These are phyloP conservation scores for Parapristionchus giblindavisi DNA, from an alignment of 2,888 invertebrate genomes.

Conservation along the genomic window DNA sequence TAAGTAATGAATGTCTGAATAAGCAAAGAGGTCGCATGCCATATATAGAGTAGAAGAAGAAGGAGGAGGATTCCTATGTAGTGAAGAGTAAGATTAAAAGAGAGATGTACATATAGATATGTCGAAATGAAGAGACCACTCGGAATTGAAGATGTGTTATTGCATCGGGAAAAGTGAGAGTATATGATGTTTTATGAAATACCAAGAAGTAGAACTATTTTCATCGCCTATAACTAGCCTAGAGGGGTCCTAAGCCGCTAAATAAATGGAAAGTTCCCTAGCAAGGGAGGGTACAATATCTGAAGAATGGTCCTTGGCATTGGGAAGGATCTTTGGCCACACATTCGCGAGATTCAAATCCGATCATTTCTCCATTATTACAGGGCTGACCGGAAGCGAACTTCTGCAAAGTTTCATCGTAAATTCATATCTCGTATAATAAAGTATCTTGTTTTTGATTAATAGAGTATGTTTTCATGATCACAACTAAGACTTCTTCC, in stretches of 20 bases:
- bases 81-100: neutral
- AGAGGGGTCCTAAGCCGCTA: neutral
- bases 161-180: slow-evolving; percentile 1
- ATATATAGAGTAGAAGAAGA: neutral
- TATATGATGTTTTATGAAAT: neutral
- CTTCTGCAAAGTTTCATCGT: slow-evolving; percentile 63
- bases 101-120: neutral
- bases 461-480: too few species aligned
- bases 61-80: neutral
- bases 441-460: too few species aligned
- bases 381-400: slow-evolving; percentile 68
- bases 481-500: too few species aligned
- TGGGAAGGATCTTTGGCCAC: slow-evolving; percentile 65
- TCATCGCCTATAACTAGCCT: too few species aligned
- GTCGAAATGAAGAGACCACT: slow-evolving; percentile 13
- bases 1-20: neutral
- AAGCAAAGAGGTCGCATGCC: neutral
- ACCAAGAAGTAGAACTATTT: too few species aligned
- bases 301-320: slow-evolving; percentile 69
- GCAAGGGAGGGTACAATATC: slow-evolving; percentile 64
- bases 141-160: neutral
- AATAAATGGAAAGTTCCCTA: slow-evolving; percentile 29
- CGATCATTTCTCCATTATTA: slow-evolving; percentile 65
- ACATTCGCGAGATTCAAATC: slow-evolving; percentile 69
- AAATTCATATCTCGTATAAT: too few species aligned